These are phyloP conservation scores for Megaceryle alcyon DNA, from an alignment of 2,797 vertebrate species.

Conservation along the genomic window DNA sequence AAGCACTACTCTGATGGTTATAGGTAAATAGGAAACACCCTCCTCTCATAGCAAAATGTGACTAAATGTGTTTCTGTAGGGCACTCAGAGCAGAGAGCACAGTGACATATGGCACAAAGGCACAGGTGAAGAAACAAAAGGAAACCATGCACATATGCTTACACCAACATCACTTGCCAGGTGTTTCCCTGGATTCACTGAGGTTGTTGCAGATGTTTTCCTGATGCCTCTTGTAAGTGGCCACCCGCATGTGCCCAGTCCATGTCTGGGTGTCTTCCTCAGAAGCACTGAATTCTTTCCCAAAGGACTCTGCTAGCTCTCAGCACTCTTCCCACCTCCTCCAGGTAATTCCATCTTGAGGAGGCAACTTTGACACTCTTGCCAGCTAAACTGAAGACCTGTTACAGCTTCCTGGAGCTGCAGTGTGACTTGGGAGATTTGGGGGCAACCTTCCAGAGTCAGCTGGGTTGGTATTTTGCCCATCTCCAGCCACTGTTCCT, in stretches of 20 bases:
- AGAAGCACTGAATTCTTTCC: not conserved
- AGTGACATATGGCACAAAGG: not conserved
- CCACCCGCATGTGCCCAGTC: not conserved
- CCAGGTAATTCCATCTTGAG: not conserved
- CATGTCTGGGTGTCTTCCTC: not conserved
- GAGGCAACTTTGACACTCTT: not conserved
- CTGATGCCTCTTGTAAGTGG: not conserved
- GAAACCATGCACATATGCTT: not conserved
- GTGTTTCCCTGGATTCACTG: not conserved
- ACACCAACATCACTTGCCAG: not conserved
- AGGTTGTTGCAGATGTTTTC: not conserved
- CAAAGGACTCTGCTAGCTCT: not conserved
- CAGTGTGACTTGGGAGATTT: not conserved
- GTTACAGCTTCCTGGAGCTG: not conserved
- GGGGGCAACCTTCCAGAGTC: not conserved
- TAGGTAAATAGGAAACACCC: not conserved
- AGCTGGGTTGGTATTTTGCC: not conserved
- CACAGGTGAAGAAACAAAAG: not conserved
- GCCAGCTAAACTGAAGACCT: not conserved
- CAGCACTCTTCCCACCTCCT: not conserved
- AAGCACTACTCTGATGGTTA: not conserved
- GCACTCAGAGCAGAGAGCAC: not conserved
- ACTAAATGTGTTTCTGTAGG: not conserved
- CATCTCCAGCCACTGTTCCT: not conserved
- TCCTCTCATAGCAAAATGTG: not conserved